Evolutionary conservation across 2,113 vertebrate genomes (phyloP), one percentile per base, ranked within the genome.

Genomic region (Prietella phreatophila): DNA sequence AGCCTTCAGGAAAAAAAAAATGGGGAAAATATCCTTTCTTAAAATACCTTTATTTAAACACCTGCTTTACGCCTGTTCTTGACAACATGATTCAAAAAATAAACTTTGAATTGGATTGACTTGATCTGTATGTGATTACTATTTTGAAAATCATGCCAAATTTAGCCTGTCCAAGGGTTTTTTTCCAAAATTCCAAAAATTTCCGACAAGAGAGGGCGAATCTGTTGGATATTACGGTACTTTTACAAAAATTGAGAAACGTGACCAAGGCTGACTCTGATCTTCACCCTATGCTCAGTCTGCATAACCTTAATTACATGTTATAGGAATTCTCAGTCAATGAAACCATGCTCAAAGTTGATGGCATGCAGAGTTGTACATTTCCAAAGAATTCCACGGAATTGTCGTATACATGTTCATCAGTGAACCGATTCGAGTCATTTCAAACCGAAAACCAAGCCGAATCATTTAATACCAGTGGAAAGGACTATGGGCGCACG

Each of bases 1-100:
- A 88, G n/a, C 95, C 96, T 97, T 73, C 42, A 93, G 88, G 71
- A 84, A 53, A 47, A 88, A 84, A 27, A 67, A 39, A 4, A 4
- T 3, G 39, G 39, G 39, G 4, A 39, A 39, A 39, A 39, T 27
- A 25, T 14, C 73, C 22, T 50, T 22, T 10, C 9, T 42, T 33
- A 33, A 71, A 30, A 27, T 50, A 10, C 20, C 14, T 27, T 30
- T 58, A 81, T 67, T 27, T 36, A 79, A 67, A 27, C 20, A 76
- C 73, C 36, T 47, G 22, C 73, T 76, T 76, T 47, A 47, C 25
- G 25, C 71, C 3, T 47, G 71, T 3, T 42, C 3, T 25, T 75
- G 19, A 42, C 71, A 42, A 25, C 36, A 36, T 8, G n/a, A 13
- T 27, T 4, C n/a, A 30, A 67, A 71, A 71, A 69, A 69, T 36